A percentile compares a stretch with the other conserved stretches of the same genome.
These are phyloP conservation scores for Drosophila malerkotliana DNA, from an alignment of 1,140 invertebrate genomes.

Conservation along the genomic window DNA sequence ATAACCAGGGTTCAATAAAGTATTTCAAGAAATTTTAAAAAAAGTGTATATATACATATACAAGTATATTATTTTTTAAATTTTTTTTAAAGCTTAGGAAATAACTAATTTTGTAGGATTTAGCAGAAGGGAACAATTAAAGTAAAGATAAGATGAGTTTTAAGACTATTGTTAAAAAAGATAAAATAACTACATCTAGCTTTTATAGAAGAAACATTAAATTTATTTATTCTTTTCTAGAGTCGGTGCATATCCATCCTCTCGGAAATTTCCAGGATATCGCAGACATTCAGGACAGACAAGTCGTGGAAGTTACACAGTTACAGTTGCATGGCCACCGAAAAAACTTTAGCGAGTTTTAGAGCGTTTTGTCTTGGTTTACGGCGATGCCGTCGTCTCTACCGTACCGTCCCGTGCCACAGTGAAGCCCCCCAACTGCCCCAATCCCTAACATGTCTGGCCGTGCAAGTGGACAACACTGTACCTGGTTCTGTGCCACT, in stretches of 20 bases:
- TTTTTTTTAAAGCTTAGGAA: no score
- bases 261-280: slow-evolving; percentile 16
- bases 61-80: no score
- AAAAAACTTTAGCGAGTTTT: slow-evolving; percentile 51
- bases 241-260: background rate
- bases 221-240: background rate
- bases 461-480: background rate
- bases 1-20: no score
- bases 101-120: no score
- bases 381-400: slow-evolving; percentile 5
- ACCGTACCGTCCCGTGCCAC: slow-evolving; percentile 3
- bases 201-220: background rate
- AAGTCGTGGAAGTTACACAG: slow-evolving; percentile 47
- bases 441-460: background rate
- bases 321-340: slow-evolving; percentile 46
- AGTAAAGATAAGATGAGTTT: no score
- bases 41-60: no score
- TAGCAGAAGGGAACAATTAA: no score
- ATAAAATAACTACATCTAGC: no score
- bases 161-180: no score
- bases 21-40: no score
- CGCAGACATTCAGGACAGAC: slow-evolving; percentile 11
- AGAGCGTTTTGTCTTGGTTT: slow-evolving; percentile 59
- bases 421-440: background rate
- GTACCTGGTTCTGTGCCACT: slow-evolving; percentile 35